phyloP scores from a whole-genome alignment of 1,140 invertebrate genomes.

The Sminthurinus signatus region DNA sequence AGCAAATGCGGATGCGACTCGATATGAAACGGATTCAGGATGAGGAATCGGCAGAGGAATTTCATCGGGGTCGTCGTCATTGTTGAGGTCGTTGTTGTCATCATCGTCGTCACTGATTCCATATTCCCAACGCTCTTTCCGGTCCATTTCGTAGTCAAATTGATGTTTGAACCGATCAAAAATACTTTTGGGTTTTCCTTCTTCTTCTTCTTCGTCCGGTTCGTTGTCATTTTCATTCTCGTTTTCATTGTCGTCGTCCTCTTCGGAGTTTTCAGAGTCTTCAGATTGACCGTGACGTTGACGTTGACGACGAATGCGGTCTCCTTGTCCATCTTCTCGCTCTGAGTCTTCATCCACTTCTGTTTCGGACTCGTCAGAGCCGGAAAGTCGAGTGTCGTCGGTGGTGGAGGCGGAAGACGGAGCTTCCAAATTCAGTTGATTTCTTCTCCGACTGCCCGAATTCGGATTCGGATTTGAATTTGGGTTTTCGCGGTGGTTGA shows the following conservation, averaged over 20 bases:
- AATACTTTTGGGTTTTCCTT: constrained; percentile 17
- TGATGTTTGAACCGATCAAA: constrained; percentile 39
- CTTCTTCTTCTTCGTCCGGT: constrained; percentile 10
- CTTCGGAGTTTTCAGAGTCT: neutral
- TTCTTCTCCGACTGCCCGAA: neutral
- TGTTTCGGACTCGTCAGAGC: constrained; percentile 11
- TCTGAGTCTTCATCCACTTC: constrained; percentile 22
- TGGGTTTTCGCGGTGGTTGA: no score
- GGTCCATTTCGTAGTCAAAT: constrained; percentile 33
- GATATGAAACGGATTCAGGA: neutral
- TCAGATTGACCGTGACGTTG: no score
- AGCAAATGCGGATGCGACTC: neutral
- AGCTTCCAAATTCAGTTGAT: neutral
- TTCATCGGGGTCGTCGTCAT: neutral
- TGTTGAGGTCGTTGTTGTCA: constrained; percentile 2
- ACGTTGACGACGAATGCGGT: no score
- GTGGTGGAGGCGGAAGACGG: constrained; percentile 8
- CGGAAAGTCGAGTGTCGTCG: constrained; percentile 15
- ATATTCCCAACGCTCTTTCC: constrained; percentile 27
- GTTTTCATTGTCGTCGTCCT: neutral
- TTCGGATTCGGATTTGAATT: no score
- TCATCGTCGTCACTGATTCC: constrained; percentile 32
- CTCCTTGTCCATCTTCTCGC: constrained; percentile 11
- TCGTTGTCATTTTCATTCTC: no score
- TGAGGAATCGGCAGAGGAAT: no score